Base-by-base conservation (phyloP, 2,888 invertebrate species). In the Megaustenia siamemsis region DNA sequence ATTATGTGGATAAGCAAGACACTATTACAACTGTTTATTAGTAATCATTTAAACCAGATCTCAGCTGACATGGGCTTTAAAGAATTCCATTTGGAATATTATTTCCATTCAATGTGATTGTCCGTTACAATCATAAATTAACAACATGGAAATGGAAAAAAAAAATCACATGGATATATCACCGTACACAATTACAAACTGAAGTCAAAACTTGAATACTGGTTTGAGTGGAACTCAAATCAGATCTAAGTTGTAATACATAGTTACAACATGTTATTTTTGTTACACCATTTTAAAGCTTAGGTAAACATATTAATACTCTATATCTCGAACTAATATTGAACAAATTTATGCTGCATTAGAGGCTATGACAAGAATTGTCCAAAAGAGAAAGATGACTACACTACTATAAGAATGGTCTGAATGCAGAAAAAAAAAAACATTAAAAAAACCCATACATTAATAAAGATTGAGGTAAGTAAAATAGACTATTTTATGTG, bases 1-100 rank as follows among this genome's bases (percentile, higher is more conserved):
- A 78, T 32, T 43, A 78, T 18, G 28, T 18, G 24, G 28, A 66
- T 43, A 78, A 78, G 15, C n/a, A 28, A 45, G 63, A 78, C 43
- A 43, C 63, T 28, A 60, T 78, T 63, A 78, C 78, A 78, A 78
- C 66, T 66, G 32, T 43, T n/a, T 24, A 78, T 60, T 15, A 78
- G 4, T 40, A 56, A 78, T 45, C 63, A 21, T 40, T 15, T 38
- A 45, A 49, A 75, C 24, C 24, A 43, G 43, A 32, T 15, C 40
- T 73, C 49, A 28, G 32, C 45, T 49, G 32, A 4, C 15, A 45
- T 21, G 1, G 45, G 21, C 38, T 49, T 35, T 53, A 35, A 18
- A 32, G 28, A 49, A 15, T 8, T 21, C 32, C 49, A 75, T 32
- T 53, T 75, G 35, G 21, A 49, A 53, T n/a, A 18, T 32, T 6